Evolutionary conservation across 2,113 vertebrate genomes (phyloP), one percentile per base, ranked within the genome.

Genomic region (Cavia porcellus): DNA sequence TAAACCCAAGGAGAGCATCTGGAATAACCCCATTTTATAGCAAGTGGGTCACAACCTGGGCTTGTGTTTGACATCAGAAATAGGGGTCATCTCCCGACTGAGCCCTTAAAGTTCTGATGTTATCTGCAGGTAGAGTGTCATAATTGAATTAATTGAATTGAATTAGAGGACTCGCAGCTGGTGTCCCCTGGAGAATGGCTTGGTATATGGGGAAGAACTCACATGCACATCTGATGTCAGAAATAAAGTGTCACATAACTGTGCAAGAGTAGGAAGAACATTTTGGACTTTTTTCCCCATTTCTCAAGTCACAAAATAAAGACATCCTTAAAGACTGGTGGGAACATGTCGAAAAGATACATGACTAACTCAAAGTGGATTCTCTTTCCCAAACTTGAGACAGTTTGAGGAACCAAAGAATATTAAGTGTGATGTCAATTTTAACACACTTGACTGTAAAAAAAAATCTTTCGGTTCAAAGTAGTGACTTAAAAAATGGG

Each of bases 361-460:
- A 68, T 55, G 70, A 86, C 19, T 96, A 24, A 13, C 50, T 28
- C 75, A 47, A 45, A 75, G 32, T 96, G 47, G 20, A 84, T 86
- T 25, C 24, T 11, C 59, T 12, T 70, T 64, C 55, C 57, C 74
- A 59, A 72, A 86, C 86, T n/a, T 82, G 74, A 68, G 47, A 45
- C n/a, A 95, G 32, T 81, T 42, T 94, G 61, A 55, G 17, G 74
- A 80, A 81, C 42, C 89, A 64, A 86, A 90, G 55, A 90, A 79
- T 20, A 72, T 77, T 50, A 25, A 61, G 11, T 55, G 7, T 32
- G 75, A 68, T 64, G 57, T 75, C 81, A 88, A 88, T 59, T 55
- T 61, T 79, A 95, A 70, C 38, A 96, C 42, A 84, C 35, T 52
- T 52, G 22, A 52, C 2, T 75, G 19, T 81, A 62, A 81, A 88